phyloP scores from a whole-genome alignment of 2,888 invertebrate genomes.

The Physocephala rufipes region DNA sequence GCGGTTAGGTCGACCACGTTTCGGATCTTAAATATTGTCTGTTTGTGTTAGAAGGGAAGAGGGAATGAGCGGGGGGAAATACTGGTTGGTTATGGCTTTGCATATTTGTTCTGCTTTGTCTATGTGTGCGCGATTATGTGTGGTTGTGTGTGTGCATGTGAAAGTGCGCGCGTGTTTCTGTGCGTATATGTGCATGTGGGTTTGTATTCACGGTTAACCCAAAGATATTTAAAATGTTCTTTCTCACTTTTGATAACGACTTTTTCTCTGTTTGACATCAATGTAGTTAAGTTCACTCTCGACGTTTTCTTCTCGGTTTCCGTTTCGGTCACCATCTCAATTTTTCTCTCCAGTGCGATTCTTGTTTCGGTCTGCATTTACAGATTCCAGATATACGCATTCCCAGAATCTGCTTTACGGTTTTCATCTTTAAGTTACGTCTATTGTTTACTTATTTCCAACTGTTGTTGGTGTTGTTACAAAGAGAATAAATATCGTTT shows the following conservation, averaged over 20 bases:
- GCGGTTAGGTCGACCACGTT: constrained; percentile 48
- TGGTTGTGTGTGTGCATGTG: constrained; percentile 33
- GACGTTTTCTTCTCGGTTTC: constrained; percentile 11
- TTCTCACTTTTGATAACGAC: constrained; percentile 10
- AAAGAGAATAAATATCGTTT: too few species aligned
- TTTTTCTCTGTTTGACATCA: constrained; percentile 25
- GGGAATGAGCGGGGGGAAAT: too few species aligned
- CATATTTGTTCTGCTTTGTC: neutral
- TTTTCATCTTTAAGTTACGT: too few species aligned
- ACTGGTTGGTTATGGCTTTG: neutral
- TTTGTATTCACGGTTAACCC: constrained; percentile 21
- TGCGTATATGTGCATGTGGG: neutral
- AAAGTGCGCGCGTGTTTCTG: constrained; percentile 43
- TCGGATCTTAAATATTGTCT: constrained; percentile 47
- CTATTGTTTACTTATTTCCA: too few species aligned
- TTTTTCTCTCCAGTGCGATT: neutral
- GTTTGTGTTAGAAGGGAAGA: too few species aligned
- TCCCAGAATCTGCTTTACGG: too few species aligned
- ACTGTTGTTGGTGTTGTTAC: too few species aligned
- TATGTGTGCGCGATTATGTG: constrained; percentile 14
- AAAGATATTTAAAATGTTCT: constrained; percentile 25
- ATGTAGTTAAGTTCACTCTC: neutral
- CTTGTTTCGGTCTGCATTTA: too few species aligned
- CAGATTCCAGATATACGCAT: too few species aligned
- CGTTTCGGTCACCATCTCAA: neutral